Base-by-base conservation (phyloP, 2,113 vertebrate genomes). In the mouse (Mus musculus) region DNA sequence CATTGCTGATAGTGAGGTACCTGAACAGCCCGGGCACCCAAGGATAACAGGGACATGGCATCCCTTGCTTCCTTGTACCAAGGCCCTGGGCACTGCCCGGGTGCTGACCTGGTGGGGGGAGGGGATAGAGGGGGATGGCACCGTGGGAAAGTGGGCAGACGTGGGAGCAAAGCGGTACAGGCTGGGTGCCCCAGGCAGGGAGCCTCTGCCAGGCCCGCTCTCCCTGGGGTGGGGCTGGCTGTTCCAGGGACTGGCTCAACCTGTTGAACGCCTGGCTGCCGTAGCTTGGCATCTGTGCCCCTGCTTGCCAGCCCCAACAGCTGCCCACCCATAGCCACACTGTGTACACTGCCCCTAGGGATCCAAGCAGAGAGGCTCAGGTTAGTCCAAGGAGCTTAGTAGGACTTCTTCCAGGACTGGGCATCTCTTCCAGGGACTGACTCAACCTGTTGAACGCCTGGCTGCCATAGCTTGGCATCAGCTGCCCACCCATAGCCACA, bases 81-180 rank as follows among this genome's bases (percentile, higher is more conserved):
- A 72, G 92, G 46, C 59, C 81, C 78, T 96, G 92, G 92, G 90
- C 78, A 93, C 89, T 96, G 97, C 94, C 93, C 22, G 1, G 26
- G 86, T 94, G 77, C 87, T 96, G 90, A 95, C 97, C 90, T 56
- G 28, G 80, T 54, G 5, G 30, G 76, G 77, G 94, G 84, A 86
- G 82, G 87, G 85, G 65, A 76, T n/a, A 36, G 71, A 87, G 63
- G 88, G 88, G 85, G 92, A 93, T 95, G 95, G 97, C 94, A 97
- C 95, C 90, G 97, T 98, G 97, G 97, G 97, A 98, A 97, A 97
- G 97, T 76, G 96, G 97, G 96, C 97, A 97, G 96, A 94, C 84
- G 84, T 98, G 96, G 96, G 96, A 98, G 96, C 96, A 49, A 95
- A 96, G 96, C 59, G 86, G 96, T 95, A 91, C 92, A 96, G 89